Percentiles rank a stretch among this genome's conserved stretches.
phyloP scores from a whole-genome alignment of 1,140 invertebrate genomes.

The Aethina tumida region DNA sequence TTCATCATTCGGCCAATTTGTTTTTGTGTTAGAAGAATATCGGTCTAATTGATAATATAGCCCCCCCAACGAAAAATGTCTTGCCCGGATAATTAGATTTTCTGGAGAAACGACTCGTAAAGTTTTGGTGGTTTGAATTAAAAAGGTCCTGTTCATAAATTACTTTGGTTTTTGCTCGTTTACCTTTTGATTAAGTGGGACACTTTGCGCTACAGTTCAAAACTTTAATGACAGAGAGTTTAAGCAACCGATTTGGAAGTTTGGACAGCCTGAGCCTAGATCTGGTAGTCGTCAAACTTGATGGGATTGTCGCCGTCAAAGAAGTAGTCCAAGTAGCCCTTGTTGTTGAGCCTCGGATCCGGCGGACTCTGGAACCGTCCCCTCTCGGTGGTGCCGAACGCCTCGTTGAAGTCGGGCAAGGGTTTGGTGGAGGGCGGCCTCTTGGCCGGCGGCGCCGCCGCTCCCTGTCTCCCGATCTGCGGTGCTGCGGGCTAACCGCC shows the following conservation, averaged over 20 bases:
- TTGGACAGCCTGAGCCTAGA: constrained; percentile 10
- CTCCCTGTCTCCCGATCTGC: too few species aligned
- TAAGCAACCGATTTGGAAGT: too few species aligned
- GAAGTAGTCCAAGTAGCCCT: constrained; percentile 27
- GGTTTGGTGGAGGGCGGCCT: constrained; percentile 28
- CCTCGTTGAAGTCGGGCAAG: constrained; percentile 50
- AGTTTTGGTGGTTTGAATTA: too few species aligned
- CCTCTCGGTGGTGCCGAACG: constrained; percentile 52
- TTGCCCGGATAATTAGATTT: too few species aligned
- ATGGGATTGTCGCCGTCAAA: constrained; percentile 21
- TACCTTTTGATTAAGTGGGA: not conserved
- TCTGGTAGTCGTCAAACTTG: constrained; percentile 29
- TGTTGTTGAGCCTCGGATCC: constrained; percentile 26
- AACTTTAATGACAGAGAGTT: too few species aligned
- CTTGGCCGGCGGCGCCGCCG: constrained; percentile 1
- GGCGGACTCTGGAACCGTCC: constrained; percentile 41
- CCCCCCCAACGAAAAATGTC: too few species aligned
- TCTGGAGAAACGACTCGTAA: too few species aligned
- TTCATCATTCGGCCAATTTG: too few species aligned
- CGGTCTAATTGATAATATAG: too few species aligned
- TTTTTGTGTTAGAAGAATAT: too few species aligned
- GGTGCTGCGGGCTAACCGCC: constrained; percentile 5
- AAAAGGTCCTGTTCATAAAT: too few species aligned
- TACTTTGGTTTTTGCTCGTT: not conserved
- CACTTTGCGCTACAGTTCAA: not conserved